Evolutionary conservation across 2,113 vertebrate genomes (phyloP).

Genomic region (Ammodramus savannarum): DNA sequence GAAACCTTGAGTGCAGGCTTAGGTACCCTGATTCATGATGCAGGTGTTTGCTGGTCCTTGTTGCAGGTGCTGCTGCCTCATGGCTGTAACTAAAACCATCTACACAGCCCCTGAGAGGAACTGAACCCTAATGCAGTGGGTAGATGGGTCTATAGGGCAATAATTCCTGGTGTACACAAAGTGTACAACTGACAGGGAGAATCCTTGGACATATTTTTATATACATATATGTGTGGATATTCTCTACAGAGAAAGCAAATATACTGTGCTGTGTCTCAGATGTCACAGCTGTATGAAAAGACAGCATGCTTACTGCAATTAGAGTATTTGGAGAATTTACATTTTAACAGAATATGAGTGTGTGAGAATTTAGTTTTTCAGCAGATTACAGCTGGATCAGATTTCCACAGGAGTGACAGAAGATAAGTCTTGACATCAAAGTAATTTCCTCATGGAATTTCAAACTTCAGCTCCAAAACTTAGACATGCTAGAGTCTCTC

Average conservation of each 20-base stretch:
- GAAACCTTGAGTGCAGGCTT: background rate
- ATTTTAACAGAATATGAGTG: background rate
- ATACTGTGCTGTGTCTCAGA: background rate
- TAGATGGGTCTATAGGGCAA: background rate
- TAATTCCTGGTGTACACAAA: background rate
- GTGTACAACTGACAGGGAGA: background rate
- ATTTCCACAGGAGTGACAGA: slow-evolving; percentile 14
- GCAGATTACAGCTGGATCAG: slow-evolving; percentile 38
- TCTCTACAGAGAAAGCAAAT: background rate
- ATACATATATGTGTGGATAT: background rate
- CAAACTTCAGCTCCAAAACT: background rate
- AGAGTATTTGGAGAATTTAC: background rate
- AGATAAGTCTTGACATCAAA: slow-evolving; percentile 42
- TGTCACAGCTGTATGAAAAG: background rate
- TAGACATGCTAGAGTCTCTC: background rate
- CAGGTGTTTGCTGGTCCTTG: background rate
- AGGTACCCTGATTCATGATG: background rate
- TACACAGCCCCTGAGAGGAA: background rate
- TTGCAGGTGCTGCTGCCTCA: background rate
- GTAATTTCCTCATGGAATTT: background rate
- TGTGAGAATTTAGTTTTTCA: background rate
- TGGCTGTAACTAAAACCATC: background rate
- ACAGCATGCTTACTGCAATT: background rate
- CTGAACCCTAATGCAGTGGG: background rate
- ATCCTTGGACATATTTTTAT: background rate